Conservation (phyloP, 1,140 invertebrate species). For the Brachionus rubens region DNA sequence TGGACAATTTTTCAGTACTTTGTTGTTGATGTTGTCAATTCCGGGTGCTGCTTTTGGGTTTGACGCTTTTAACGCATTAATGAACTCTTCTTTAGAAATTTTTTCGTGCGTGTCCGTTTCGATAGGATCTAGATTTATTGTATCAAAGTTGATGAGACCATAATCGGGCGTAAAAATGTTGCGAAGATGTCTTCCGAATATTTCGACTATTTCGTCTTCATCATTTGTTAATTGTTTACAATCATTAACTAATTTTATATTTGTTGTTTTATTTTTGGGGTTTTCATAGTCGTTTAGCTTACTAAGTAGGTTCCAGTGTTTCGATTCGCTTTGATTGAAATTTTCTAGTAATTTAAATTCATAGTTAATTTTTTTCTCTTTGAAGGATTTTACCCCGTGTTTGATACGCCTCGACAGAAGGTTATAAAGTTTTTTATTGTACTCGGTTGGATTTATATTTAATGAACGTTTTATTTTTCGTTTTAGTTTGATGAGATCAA, state of each 20-base stretch:
- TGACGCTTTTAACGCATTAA: neutral
- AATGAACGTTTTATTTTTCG: neutral
- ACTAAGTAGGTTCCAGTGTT: neutral
- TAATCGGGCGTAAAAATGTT: neutral
- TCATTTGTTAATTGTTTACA: neutral
- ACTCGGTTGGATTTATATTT: neutral
- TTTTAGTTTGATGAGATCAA: neutral
- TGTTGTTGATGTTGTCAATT: neutral
- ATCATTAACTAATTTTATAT: neutral
- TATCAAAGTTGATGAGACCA: neutral
- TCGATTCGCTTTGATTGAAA: neutral
- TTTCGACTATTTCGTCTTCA: neutral
- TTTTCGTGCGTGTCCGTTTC: neutral
- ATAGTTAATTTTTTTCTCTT: neutral
- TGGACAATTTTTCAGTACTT: neutral
- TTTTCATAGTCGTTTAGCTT: constrained; percentile 4
- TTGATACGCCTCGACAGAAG: neutral
- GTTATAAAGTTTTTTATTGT: neutral
- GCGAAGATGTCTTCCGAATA: neutral
- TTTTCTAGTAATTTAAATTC: neutral
- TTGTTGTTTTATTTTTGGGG: neutral
- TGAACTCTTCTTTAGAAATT: neutral
- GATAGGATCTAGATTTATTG: neutral
- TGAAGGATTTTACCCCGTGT: neutral
- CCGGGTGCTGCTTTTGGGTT: neutral